Conservation (phyloP, 92 coral and sea anemone species). For the Porites divaricata region DNA sequence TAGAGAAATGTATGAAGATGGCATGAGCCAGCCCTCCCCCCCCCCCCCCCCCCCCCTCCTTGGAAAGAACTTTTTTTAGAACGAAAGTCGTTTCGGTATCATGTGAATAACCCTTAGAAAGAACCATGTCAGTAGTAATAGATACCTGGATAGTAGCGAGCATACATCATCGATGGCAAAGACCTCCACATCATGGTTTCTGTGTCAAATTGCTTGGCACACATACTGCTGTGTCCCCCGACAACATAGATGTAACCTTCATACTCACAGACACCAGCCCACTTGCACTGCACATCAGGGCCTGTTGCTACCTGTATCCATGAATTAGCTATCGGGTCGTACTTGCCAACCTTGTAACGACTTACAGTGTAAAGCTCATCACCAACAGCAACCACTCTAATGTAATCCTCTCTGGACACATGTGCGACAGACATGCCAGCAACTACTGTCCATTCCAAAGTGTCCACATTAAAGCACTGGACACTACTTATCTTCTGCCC, state of each 20-base stretch:
- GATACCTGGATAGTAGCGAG: slow-evolving; percentile 90
- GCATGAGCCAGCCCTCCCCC: too few relatives aligned
- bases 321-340: slow-evolving; percentile 93
- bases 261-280: slow-evolving; percentile 98
- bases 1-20: too few relatives aligned
- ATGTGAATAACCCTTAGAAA: too few relatives aligned
- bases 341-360: slow-evolving; percentile 98
- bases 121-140: too few relatives aligned
- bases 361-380: slow-evolving; percentile 99
- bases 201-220: slow-evolving; percentile 94
- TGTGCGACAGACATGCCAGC: slow-evolving; percentile 99
- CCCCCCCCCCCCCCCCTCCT: too few relatives aligned
- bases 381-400: slow-evolving; percentile 92
- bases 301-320: slow-evolving; percentile 96
- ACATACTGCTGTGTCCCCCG: slow-evolving; percentile 99
- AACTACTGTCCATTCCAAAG: slow-evolving; percentile 92
- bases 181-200: slow-evolving; percentile 90
- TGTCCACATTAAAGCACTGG: slow-evolving; percentile 98
- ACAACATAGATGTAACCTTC: slow-evolving; percentile 94
- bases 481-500: slow-evolving; percentile 99
- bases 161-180: slow-evolving; percentile 93
- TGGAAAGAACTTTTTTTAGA: too few relatives aligned
- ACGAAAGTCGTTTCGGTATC: too few relatives aligned
- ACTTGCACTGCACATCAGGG: slow-evolving; percentile 99
- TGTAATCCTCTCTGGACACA: slow-evolving; percentile 94